phyloP scores from a whole-genome alignment of 2,797 vertebrate genomes.

The Lepilemur septentrionalis region DNA sequence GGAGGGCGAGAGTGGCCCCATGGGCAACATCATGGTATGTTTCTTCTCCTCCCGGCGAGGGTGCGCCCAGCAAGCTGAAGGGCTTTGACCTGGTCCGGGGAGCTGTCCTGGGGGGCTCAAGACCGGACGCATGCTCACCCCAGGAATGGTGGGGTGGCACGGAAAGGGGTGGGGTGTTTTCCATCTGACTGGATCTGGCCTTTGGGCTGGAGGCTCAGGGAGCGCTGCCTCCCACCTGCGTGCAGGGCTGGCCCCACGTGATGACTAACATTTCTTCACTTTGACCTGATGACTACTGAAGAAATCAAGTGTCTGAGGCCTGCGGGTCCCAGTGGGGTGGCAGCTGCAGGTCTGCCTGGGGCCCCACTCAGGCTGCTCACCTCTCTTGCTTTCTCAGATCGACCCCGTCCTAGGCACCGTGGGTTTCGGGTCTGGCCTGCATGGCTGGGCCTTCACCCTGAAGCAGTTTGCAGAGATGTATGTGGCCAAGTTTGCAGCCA shows the following conservation, averaged over 20 bases:
- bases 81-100: background rate
- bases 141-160: background rate
- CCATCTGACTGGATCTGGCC: fast-evolving
- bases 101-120: background rate
- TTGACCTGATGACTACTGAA: slow-evolving; percentile 97
- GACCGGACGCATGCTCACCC: background rate
- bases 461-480: slow-evolving; percentile 99
- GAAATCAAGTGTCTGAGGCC: slow-evolving; percentile 84
- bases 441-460: slow-evolving; percentile 97
- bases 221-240: fast-evolving
- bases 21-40: slow-evolving; percentile 94
- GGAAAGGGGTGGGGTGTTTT: no score
- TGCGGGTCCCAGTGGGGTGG: fast-evolving
- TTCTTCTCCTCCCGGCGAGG: fast-evolving
- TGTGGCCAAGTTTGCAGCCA: slow-evolving; percentile 93
- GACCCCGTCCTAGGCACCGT: slow-evolving; percentile 94
- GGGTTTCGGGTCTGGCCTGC: slow-evolving; percentile 96
- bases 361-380: fast-evolving
- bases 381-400: slow-evolving; percentile 82
- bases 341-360: fast-evolving
- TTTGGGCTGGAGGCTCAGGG: fast-evolving
- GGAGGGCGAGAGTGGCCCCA: slow-evolving; percentile 93
- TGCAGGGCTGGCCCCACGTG: slow-evolving; percentile 74
- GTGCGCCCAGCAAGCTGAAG: background rate
- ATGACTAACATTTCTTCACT: slow-evolving; percentile 98